Evolutionary conservation across 2,888 invertebrate species (phyloP).

Genomic region (Vanessa cardui): DNA sequence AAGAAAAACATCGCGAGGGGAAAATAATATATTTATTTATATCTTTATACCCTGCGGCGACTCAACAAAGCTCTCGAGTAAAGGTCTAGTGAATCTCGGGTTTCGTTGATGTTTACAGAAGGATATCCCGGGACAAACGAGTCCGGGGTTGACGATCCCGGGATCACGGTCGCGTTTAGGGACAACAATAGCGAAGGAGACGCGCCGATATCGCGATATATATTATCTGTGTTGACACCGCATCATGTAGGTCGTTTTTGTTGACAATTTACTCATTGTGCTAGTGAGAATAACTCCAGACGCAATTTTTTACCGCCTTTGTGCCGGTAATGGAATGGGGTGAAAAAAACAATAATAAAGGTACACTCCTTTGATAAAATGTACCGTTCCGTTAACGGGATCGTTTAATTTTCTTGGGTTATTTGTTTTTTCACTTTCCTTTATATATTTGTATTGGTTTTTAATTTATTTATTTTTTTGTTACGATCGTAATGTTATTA

Average conservation of each 20-base stretch:
- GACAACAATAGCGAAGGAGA: slow-evolving; percentile 73
- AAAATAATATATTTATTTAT: slow-evolving; percentile 64
- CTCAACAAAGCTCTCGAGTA: slow-evolving; percentile 73
- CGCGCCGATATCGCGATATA: slow-evolving; percentile 74
- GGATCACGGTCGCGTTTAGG: slow-evolving; percentile 72
- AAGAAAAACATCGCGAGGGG: slow-evolving; percentile 44
- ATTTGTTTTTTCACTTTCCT: not conserved
- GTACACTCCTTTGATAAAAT: slow-evolving; percentile 31
- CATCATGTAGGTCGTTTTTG: slow-evolving; percentile 77
- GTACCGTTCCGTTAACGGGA: slow-evolving; percentile 47
- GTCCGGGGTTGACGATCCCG: slow-evolving; percentile 64
- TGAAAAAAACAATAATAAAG: slow-evolving; percentile 38
- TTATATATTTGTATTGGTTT: not conserved
- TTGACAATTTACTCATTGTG: slow-evolving; percentile 72
- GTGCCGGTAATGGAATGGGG: slow-evolving; percentile 41
- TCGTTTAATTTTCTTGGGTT: slow-evolving; percentile 39
- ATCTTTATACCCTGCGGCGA: slow-evolving; percentile 63
- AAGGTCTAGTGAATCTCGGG: slow-evolving; percentile 78
- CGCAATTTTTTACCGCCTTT: slow-evolving; percentile 45
- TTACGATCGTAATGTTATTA: too few species aligned
- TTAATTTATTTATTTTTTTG: too few species aligned
- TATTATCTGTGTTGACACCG: slow-evolving; percentile 78
- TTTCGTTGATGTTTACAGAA: slow-evolving; percentile 77
- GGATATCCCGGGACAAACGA: slow-evolving; percentile 80
- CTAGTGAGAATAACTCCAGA: slow-evolving; percentile 61